These are phyloP conservation scores for Drosophila baimaii DNA, from an alignment of 1,140 invertebrate genomes.

Conservation along the genomic window DNA sequence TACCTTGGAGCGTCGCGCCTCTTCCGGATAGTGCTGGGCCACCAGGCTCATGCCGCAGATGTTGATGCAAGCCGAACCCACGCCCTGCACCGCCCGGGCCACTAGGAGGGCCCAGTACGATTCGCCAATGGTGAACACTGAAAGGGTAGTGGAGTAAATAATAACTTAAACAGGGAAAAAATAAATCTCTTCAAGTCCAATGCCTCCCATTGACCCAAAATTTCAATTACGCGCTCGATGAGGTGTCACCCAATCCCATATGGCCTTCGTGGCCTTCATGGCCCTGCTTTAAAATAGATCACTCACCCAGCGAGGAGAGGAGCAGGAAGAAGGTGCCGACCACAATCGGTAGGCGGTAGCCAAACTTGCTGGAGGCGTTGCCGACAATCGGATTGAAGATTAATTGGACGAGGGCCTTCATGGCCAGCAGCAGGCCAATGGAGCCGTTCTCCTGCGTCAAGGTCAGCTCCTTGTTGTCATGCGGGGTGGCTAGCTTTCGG, in stretches of 20 bases:
- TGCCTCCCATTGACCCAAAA: not conserved
- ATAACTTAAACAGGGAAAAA: not conserved
- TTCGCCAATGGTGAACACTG: conserved; percentile 93
- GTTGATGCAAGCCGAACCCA: conserved; percentile 92
- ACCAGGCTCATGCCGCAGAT: conserved; percentile 90
- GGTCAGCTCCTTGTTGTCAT: conserved; percentile 40
- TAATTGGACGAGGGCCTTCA: conserved; percentile 94
- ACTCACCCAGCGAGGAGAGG: conserved; percentile 91
- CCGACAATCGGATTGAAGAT: conserved; percentile 93
- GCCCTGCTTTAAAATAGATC: conserved; percentile 20
- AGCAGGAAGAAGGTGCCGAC: conserved; percentile 92
- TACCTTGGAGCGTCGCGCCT: conserved; percentile 86
- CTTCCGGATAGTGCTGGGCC: conserved; percentile 85
- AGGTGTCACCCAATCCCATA: not conserved
- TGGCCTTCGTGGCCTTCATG: not conserved
- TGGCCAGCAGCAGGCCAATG: conserved; percentile 92
- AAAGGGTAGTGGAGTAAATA: not conserved
- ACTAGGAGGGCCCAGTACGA: conserved; percentile 90
- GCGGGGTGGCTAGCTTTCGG: conserved; percentile 25
- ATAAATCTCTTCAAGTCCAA: not conserved
- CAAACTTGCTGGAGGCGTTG: conserved; percentile 87
- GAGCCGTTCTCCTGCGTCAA: conserved; percentile 88
- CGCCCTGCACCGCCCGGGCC: conserved; percentile 93
- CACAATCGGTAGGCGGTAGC: conserved; percentile 93
- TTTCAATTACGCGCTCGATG: conserved; percentile 3